Percentiles rank a stretch among this genome's conserved stretches.
phyloP scores from a whole-genome alignment of 2,113 vertebrate species.

The Phainopepla nitens region DNA sequence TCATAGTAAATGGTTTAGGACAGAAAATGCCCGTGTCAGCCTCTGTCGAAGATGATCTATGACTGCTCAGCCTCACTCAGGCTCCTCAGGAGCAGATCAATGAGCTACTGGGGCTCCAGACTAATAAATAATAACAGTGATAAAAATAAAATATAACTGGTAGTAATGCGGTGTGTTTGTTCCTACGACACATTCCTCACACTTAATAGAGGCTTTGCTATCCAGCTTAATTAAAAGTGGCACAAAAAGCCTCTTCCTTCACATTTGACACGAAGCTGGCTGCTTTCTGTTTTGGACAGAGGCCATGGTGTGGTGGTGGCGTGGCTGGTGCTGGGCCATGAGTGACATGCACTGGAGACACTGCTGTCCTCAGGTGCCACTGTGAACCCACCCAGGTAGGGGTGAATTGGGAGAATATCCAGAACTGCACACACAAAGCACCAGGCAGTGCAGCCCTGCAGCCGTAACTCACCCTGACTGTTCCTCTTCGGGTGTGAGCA shows the following conservation, averaged over 20 bases:
- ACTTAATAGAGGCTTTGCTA: not conserved
- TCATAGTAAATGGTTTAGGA: not conserved
- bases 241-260: not conserved
- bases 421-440: rapidly evolving
- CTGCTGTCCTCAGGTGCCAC: not conserved
- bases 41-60: not conserved
- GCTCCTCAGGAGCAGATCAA: not conserved
- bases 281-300: not conserved
- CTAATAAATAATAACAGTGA: constrained; percentile 27
- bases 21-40: not conserved
- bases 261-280: not conserved
- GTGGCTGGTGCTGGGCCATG: not conserved
- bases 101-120: not conserved
- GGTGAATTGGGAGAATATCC: rapidly evolving
- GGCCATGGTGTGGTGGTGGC: not conserved
- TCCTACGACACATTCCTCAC: not conserved
- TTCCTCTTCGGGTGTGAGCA: constrained; percentile 12
- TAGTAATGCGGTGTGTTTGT: not conserved
- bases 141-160: constrained; percentile 1
- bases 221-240: not conserved
- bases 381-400: rapidly evolving
- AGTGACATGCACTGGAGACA: rapidly evolving
- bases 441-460: not conserved
- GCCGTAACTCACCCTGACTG: constrained; percentile 17
- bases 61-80: not conserved